Conservation (phyloP, 2,888 invertebrate genomes). For the Autographa gamma region DNA sequence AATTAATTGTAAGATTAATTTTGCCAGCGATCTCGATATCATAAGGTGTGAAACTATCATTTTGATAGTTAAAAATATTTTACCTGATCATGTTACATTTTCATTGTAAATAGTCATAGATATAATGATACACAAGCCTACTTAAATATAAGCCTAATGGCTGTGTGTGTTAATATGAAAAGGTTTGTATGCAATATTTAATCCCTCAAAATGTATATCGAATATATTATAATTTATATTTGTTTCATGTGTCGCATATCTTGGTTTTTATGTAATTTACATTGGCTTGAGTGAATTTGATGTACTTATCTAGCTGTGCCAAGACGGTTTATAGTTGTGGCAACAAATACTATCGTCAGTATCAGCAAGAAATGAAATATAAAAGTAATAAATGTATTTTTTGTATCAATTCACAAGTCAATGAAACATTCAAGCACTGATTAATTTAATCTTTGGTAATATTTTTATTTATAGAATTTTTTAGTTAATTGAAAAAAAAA, state of each 20-base stretch:
- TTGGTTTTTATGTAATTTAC: background rate
- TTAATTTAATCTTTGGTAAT: conserved; percentile 22
- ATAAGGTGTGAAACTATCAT: conserved; percentile 23
- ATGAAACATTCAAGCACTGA: background rate
- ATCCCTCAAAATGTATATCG: background rate
- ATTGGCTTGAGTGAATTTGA: background rate
- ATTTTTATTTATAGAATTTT: conserved; percentile 17
- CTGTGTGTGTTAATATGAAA: conserved; percentile 42
- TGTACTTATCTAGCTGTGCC: background rate
- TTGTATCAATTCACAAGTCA: conserved; percentile 12
- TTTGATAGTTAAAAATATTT: conserved; percentile 21
- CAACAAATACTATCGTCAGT: background rate
- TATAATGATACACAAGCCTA: conserved; percentile 35
- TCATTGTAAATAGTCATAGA: conserved; percentile 31
- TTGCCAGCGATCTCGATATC: conserved; percentile 46
- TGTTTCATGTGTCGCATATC: background rate
- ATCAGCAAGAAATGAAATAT: background rate
- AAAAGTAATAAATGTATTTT: background rate
- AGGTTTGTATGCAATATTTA: conserved; percentile 29
- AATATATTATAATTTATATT: background rate
- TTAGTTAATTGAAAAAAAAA: background rate
- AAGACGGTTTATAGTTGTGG: background rate
- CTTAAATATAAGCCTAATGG: conserved; percentile 40
- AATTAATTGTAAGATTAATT: conserved; percentile 17
- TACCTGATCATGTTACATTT: conserved; percentile 32